Evolutionary conservation across 2,888 invertebrate species (phyloP).

Genomic region (Charanyca ferruginea): DNA sequence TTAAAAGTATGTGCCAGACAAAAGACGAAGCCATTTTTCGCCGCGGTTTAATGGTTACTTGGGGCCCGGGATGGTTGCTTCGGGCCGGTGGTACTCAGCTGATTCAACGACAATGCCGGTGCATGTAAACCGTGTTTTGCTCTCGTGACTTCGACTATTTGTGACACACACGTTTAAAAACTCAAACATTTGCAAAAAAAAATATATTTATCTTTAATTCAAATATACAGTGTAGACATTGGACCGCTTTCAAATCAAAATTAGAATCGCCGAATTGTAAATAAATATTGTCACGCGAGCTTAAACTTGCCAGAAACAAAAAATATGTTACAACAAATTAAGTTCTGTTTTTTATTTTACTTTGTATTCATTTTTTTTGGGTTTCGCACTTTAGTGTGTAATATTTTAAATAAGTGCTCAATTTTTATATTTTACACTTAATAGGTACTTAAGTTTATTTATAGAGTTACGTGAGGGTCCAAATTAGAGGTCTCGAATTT

Average conservation of each 20-base stretch:
- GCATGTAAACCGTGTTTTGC: neutral
- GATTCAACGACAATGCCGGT: neutral
- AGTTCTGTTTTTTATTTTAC: constrained; percentile 8
- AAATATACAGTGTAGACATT: neutral
- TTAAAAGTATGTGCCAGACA: neutral
- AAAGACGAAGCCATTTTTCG: neutral
- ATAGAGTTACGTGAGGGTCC: constrained; percentile 52
- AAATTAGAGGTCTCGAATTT: constrained; percentile 59
- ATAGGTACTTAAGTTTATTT: constrained; percentile 26
- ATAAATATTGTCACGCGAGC: constrained; percentile 32
- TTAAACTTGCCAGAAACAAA: constrained; percentile 60
- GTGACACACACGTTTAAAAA: constrained; percentile 7
- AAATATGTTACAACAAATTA: constrained; percentile 62
- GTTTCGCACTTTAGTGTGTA: constrained; percentile 37
- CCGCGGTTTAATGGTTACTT: neutral
- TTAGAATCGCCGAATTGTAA: constrained; percentile 32
- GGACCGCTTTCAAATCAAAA: constrained; percentile 39
- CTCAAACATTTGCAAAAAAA: no score
- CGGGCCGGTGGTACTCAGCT: no score
- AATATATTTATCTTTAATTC: no score
- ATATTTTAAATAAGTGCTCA: constrained; percentile 39
- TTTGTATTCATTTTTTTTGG: constrained; percentile 44
- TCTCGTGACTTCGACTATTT: constrained; percentile 22
- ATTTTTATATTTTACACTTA: constrained; percentile 5
- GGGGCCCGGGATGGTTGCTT: no score